Evolutionary conservation across 1,140 invertebrate species (phyloP).

Genomic region (Heliconius eleuchia): DNA sequence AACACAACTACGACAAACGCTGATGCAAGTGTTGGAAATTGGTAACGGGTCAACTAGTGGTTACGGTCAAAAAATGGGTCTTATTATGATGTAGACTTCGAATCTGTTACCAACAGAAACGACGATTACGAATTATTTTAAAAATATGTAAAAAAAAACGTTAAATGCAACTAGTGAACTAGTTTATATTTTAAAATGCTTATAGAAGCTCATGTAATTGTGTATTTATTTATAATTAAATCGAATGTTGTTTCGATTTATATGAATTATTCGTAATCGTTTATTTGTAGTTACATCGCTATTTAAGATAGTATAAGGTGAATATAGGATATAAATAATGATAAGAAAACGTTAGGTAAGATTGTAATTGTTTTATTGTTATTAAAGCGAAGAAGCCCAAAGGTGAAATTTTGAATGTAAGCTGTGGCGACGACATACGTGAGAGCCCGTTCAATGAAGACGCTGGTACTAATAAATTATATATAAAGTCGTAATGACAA

Average conservation of each 20-base stretch:
- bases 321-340: background rate
- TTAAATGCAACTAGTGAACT: background rate
- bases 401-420: slow-evolving; percentile 67
- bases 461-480: slow-evolving; percentile 60
- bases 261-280: background rate
- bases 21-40: slow-evolving; percentile 50
- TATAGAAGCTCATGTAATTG: background rate
- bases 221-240: background rate
- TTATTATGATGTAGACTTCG: slow-evolving; percentile 2
- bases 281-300: background rate
- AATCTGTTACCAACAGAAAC: slow-evolving; percentile 37
- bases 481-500: background rate
- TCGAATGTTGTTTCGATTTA: background rate
- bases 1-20: slow-evolving; percentile 52
- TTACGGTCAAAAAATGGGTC: slow-evolving; percentile 36
- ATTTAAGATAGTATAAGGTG: background rate
- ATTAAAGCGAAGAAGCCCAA: slow-evolving; percentile 77
- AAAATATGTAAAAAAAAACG: background rate
- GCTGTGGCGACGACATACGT: slow-evolving; percentile 60
- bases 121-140: slow-evolving; percentile 18
- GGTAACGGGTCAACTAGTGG: slow-evolving; percentile 57
- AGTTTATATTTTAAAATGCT: background rate
- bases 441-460: slow-evolving; percentile 62
- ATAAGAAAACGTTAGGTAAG: background rate
- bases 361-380: slow-evolving; percentile 58